Base-by-base conservation (phyloP, 2,797 vertebrate species). In the Pempheris klunzingeri region DNA sequence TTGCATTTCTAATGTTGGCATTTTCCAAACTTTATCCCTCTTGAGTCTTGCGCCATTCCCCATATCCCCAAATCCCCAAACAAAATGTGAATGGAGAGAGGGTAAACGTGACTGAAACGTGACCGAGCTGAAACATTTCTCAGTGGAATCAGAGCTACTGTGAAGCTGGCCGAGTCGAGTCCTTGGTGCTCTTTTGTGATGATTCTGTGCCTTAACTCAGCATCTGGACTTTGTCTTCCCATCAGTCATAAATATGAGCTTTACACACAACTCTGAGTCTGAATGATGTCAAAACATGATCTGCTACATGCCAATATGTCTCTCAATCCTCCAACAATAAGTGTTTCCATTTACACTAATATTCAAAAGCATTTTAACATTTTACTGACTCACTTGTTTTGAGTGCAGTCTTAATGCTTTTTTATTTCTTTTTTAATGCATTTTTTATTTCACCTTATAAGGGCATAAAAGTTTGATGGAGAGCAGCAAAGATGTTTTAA, bases 1-100 rank as follows among this genome's bases (percentile, higher is more conserved):
- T 93, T 92, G 90, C 89, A 92, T 93, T 92, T 91, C 83, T 90
- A 90, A 90, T 93, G 81, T 86, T 90, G 89, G 78, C 90, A 87
- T 92, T 89, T 90, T 85, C 81, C 80, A 85, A 92, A 91, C 81
- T 67, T 76, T 22, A 65, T 73, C 62, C 83, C 89, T 74, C 86
- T 59, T 3, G 88, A 86, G 83, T 79, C 72, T 67, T 28, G 17
- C 7, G 15, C 68, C 71, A 46, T 78, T 88, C 76, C 68, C 75
- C 28, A 12, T 28, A 70, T 77, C 61, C 79, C 60, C 59, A 71
- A 76, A 70, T 77, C 61, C 79, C 60, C 59, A 71, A 76, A 86
- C 73, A 71, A 84, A 86, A 80, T 72, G 49, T 78, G 78, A 71
- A 73, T 74, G 49, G 39, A 72, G 50, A 75, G 64, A 43, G 43